phyloP scores from a whole-genome alignment of 2,113 vertebrate species.

The Noturus placidus region DNA sequence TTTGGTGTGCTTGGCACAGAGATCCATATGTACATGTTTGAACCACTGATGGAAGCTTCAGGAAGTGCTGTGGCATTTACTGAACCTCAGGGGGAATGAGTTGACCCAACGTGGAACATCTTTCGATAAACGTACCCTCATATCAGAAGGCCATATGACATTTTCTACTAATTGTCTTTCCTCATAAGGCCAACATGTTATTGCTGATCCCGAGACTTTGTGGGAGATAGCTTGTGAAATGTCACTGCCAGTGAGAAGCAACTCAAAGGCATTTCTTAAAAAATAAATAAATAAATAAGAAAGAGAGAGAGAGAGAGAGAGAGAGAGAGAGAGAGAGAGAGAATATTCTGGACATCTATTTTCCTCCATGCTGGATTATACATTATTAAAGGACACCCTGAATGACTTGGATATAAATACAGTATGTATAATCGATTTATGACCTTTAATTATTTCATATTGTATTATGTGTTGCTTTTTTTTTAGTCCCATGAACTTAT shows the following conservation, averaged over 20 bases:
- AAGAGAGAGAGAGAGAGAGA: not conserved
- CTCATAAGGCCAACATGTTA: slow-evolving; percentile 59
- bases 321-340: not conserved
- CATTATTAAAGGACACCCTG: not conserved
- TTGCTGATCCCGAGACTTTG: slow-evolving; percentile 68
- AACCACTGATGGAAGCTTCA: not conserved
- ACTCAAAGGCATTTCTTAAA: slow-evolving; percentile 49
- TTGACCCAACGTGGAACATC: slow-evolving; percentile 49
- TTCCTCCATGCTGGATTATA: not conserved
- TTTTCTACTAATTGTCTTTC: slow-evolving; percentile 70
- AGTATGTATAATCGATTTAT: not conserved
- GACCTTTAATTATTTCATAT: not conserved
- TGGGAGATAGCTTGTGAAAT: slow-evolving; percentile 71
- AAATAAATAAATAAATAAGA: slow-evolving; percentile 46
- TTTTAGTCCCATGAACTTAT: not conserved
- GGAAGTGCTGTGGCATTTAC: slow-evolving; percentile 35
- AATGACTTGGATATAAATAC: not conserved
- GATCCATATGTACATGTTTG: slow-evolving; percentile 6
- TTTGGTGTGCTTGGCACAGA: not conserved
- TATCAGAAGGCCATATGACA: slow-evolving; percentile 62
- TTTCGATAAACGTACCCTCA: slow-evolving; percentile 56
- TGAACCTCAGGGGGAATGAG: slow-evolving; percentile 29
- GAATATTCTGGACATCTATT: not conserved
- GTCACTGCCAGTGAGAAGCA: slow-evolving; percentile 65
- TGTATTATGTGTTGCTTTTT: not conserved